Evolutionary conservation across 2,797 vertebrate genomes (phyloP), one percentile per base, ranked within the genome.

Genomic region (Parauchenoglanis punctatus): DNA sequence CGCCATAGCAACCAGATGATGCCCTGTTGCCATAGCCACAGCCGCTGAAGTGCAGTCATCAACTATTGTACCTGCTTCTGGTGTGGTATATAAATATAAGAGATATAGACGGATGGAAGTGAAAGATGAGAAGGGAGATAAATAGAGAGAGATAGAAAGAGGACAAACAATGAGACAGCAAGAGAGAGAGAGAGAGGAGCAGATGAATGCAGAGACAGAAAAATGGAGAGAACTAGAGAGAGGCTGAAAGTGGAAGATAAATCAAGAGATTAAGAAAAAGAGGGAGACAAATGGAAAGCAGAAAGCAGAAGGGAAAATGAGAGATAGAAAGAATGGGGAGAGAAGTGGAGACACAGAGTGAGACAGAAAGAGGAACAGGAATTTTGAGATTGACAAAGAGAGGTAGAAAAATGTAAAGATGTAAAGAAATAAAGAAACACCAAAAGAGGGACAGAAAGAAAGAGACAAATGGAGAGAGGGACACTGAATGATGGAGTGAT

Each of bases 21-120:
- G 91, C 88, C 81, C 87, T 90, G 94, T 95, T 93, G 92, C 95
- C 92, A 95, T 95, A 92, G 94, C 90, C 95, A 96, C 95, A 54
- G 86, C 85, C 82, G 93, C 93, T 94, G 93, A 95, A 92, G 91
- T 93, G 90, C 87, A 92, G 90, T 91, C 93, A 90, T 91, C 91
- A 93, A 49, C 81, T 76, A 82, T 81, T 85, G 52, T 94, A 93
- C 92, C 92, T 93, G 92, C 91, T 93, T 92, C 91, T 91, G 92
- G 83, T 89, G 88, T 87, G 35, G 15, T 85, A 82, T 89, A 54
- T 49, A 86, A 52, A 54, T 49, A 54, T 46, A 49, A 63, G 54
- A 70, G 58, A 28, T 1, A n/a, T 1, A 17, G 18, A 83, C 49
- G 89, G 86, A 67, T 2, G 40, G 44, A 67, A 49, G 72, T 1